Evolutionary conservation across 2,888 invertebrate genomes (phyloP).

Genomic region (Pilophorus perplexus): DNA sequence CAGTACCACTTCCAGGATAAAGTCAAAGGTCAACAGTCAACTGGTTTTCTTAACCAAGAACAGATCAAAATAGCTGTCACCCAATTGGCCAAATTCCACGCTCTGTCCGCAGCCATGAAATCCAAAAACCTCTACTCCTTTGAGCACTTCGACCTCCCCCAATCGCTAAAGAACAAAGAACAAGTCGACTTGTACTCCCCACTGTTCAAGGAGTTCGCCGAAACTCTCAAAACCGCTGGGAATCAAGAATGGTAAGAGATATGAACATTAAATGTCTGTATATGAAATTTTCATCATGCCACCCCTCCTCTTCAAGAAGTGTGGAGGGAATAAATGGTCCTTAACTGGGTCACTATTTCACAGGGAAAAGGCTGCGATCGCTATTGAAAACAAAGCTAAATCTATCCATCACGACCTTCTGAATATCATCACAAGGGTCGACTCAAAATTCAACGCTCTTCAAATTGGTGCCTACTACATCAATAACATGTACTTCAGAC

Average conservation of each 20-base stretch:
- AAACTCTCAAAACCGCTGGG: constrained; percentile 14
- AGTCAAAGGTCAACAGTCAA: too few relatives aligned
- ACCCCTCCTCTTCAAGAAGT: too few relatives aligned
- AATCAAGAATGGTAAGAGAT: constrained; percentile 1
- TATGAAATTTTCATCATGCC: too few relatives aligned
- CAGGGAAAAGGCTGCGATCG: constrained; percentile 14
- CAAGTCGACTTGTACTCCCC: background rate
- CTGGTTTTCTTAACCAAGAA: constrained; percentile 8
- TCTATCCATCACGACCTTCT: constrained; percentile 16
- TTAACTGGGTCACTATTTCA: too few relatives aligned
- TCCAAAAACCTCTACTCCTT: background rate
- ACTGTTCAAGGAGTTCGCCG: constrained; percentile 5
- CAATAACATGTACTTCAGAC: constrained; percentile 29
- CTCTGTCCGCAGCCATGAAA: background rate
- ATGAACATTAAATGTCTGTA: too few relatives aligned
- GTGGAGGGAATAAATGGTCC: too few relatives aligned
- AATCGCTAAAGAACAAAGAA: background rate
- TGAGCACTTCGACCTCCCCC: background rate
- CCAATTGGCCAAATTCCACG: constrained; percentile 12
- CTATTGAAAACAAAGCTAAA: constrained; percentile 13
- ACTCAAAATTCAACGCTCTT: constrained; percentile 26
- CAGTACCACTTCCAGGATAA: too few relatives aligned
- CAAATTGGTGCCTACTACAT: constrained; percentile 9
- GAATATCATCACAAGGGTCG: constrained; percentile 13
- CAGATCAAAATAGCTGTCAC: background rate